Base-by-base conservation (phyloP, 2,113 vertebrate genomes). In the Patagioenas fasciata region DNA sequence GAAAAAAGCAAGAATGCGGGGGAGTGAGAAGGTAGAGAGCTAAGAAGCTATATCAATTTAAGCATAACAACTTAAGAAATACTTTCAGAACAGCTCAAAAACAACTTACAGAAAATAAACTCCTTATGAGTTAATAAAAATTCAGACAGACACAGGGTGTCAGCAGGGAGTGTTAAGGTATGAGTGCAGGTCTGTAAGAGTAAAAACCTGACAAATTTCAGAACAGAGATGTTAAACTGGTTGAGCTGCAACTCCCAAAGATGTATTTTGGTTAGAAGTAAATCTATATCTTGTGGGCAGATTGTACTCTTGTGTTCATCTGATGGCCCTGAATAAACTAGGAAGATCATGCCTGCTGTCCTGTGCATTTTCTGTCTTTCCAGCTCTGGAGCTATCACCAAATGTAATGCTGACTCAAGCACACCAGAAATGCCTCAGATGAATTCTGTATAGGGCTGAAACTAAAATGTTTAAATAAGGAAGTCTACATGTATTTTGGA, bases 131-230 rank as follows among this genome's bases (percentile, higher is more conserved):
- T 72, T 70, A 73, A n/a, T 40, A 56, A 53, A 82, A 72, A 36
- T 56, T 88, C 66, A 88, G 51, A 47, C 3, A 78, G 15, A 48
- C 47, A 5, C 8, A 50, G 24, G 4, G 9, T 34, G 9, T 17
- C 3, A 20, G 11, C 1, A 13, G 24, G 19, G 13, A 3, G 0
- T 28, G 4, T 13, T 79, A 74, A 80, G 8, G 15, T 29, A 67
- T 5, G 20, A 3, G 10, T 7, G 12, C 5, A 79, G 47, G 13
- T 78, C 56, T 31, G 4, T 13, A 54, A 60, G 53, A 44, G 21
- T 65, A 25, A 81, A 61, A 80, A 60, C 2, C 24, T 25, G 23
- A 77, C 42, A 84, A 61, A 79, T 47, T n/a, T 54, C 53, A 88
- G 47, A 72, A 87, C 12, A 7, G 13, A 78, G 13, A 28, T 34